These are phyloP conservation scores for Zosterops pallidus DNA, from an alignment of 2,113 vertebrate genomes.

Conservation along the genomic window DNA sequence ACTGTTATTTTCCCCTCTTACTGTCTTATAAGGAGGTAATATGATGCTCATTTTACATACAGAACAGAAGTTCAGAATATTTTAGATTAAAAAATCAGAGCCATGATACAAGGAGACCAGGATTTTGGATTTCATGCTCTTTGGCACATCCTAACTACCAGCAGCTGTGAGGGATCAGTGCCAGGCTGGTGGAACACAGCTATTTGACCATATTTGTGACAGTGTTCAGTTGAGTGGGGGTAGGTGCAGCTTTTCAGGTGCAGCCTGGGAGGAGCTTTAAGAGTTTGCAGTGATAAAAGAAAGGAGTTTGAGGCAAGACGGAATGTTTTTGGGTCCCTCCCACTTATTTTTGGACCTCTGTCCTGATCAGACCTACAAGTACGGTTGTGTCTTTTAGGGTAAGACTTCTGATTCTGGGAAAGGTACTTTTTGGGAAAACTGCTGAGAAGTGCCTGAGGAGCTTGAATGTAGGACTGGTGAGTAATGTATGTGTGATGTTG, in stretches of 20 bases:
- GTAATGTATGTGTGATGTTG: accelerated
- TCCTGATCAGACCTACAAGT: accelerated
- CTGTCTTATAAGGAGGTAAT: not conserved
- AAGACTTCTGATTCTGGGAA: not conserved
- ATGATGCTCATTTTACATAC: not conserved
- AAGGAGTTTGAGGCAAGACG: accelerated
- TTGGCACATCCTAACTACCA: not conserved
- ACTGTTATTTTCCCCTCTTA: not conserved
- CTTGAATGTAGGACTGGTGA: accelerated
- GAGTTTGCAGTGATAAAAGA: not conserved
- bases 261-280: not conserved
- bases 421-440: not conserved
- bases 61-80: not conserved
- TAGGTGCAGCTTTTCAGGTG: not conserved
- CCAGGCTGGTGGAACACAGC: not conserved
- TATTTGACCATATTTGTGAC: accelerated
- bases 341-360: accelerated
- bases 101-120: accelerated
- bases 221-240: accelerated
- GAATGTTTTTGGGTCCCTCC: accelerated
- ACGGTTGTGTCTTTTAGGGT: accelerated
- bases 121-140: not conserved
- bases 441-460: accelerated
- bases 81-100: not conserved
- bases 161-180: not conserved